Conservation (phyloP, 1,140 invertebrate species). For the Euschistus heros region DNA sequence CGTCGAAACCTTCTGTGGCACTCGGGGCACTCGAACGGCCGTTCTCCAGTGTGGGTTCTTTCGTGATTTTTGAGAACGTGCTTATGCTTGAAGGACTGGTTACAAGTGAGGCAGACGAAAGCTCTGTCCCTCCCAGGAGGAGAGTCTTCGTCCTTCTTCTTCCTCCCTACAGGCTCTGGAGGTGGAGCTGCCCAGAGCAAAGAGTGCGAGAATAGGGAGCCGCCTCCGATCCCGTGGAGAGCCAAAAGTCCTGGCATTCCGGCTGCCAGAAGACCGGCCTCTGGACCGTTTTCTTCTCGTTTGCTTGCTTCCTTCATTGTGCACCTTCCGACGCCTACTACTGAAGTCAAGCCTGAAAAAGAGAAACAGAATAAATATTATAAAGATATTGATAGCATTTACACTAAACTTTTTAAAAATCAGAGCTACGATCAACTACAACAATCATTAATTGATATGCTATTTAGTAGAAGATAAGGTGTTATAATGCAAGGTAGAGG, state of each 20-base stretch:
- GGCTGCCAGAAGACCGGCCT: slow-evolving; percentile 1
- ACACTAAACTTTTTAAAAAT: too few species aligned
- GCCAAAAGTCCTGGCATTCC: slow-evolving; percentile 5
- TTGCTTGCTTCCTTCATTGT: slow-evolving; percentile 23
- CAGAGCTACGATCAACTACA: too few species aligned
- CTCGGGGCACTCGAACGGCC: slow-evolving; percentile 89
- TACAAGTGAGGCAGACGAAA: slow-evolving; percentile 79
- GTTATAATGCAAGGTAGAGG: too few species aligned
- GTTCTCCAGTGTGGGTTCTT: slow-evolving; percentile 91
- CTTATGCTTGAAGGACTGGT: slow-evolving; percentile 83
- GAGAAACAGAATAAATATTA: too few species aligned
- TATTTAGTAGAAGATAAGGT: too few species aligned
- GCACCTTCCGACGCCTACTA: slow-evolving; percentile 14
- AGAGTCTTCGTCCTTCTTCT: not conserved
- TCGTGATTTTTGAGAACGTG: slow-evolving; percentile 94
- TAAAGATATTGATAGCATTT: too few species aligned
- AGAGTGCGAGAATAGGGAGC: slow-evolving; percentile 25
- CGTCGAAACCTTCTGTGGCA: slow-evolving; percentile 92
- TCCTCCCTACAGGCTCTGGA: slow-evolving; percentile 17
- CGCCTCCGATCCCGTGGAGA: not conserved
- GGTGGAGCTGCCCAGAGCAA: slow-evolving; percentile 26
- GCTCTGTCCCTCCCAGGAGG: slow-evolving; percentile 56
- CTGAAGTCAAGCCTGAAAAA: slow-evolving; percentile 24
- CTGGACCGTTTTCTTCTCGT: slow-evolving; percentile 14
- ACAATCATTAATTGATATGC: too few species aligned